Evolutionary conservation across 35 echinoderm and acorn worm species (phyloP).

Genomic region (Heliocidaris erythrogramma): DNA sequence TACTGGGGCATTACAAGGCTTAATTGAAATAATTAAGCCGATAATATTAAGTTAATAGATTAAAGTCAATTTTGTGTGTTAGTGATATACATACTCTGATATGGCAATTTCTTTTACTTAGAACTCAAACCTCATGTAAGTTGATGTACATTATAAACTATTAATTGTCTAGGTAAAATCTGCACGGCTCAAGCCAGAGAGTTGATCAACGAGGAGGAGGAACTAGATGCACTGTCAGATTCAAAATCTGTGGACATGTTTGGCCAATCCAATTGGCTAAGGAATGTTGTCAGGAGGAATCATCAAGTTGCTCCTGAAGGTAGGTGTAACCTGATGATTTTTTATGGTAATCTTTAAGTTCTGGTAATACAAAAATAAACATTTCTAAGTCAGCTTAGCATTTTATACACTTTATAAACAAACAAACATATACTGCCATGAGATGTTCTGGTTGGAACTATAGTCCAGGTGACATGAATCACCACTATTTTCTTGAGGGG

Average conservation of each 20-base stretch:
- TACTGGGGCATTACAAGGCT: no score
- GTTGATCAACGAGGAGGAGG: slow-evolving; percentile 88
- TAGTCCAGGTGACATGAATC: no score
- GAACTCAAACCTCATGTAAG: background rate
- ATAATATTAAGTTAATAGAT: no score
- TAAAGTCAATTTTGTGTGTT: no score
- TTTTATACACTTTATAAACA: no score
- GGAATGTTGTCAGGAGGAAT: slow-evolving; percentile 72
- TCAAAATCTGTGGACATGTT: slow-evolving; percentile 79
- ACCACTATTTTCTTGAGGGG: no score
- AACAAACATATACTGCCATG: no score
- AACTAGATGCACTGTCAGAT: slow-evolving; percentile 85
- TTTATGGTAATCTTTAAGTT: no score
- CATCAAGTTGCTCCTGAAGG: slow-evolving; percentile 90
- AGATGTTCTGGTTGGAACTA: no score
- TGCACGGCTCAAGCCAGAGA: slow-evolving; percentile 76
- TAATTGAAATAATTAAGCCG: no score
- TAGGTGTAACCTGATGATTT: background rate
- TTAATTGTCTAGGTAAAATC: slow-evolving; percentile 62
- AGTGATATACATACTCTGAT: no score
- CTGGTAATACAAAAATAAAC: background rate
- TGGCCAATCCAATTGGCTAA: slow-evolving; percentile 64
- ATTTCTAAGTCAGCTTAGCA: background rate
- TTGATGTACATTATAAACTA: background rate
- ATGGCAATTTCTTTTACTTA: no score